Percentiles rank a stretch among this genome's conserved stretches.
These are phyloP conservation scores for Etheostoma perlongum DNA, from an alignment of 2,797 vertebrate species.

Conservation along the genomic window DNA sequence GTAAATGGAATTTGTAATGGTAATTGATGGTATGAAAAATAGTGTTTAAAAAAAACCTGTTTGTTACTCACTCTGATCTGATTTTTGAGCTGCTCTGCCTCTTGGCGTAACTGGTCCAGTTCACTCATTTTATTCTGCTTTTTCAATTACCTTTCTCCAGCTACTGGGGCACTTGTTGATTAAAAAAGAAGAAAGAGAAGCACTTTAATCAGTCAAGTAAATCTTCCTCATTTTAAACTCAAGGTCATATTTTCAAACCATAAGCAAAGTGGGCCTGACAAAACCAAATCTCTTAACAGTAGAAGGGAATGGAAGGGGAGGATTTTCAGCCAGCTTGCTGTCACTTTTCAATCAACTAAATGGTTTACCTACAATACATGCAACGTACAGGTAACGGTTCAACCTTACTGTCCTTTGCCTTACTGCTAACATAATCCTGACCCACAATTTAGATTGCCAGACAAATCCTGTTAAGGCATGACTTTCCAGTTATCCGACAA, in stretches of 20 bases:
- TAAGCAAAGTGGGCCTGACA: background rate
- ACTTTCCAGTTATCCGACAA: conserved; percentile 82
- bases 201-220: conserved; percentile 23
- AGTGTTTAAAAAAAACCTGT: no score
- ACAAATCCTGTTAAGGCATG: conserved; percentile 89
- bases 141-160: conserved; percentile 88
- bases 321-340: background rate
- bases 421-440: conserved; percentile 84
- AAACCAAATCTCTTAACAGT: background rate
- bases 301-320: background rate
- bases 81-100: conserved; percentile 97
- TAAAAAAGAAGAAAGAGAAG: conserved; percentile 69
- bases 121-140: conserved; percentile 96
- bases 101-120: conserved; percentile 98
- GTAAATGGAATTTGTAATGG: background rate
- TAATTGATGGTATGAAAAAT: background rate
- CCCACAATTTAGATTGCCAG: conserved; percentile 77
- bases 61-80: conserved; percentile 92
- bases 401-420: conserved; percentile 67
- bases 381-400: conserved; percentile 39
- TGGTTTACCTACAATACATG: background rate
- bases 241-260: conserved; percentile 3
- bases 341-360: background rate
- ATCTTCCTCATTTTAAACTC: conserved; percentile 4
- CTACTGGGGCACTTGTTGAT: conserved; percentile 89